A percentile compares a stretch with the other conserved stretches of the same genome.
phyloP scores from a whole-genome alignment of 1,140 invertebrate species.

The Trachymyrmex cornetzi region DNA sequence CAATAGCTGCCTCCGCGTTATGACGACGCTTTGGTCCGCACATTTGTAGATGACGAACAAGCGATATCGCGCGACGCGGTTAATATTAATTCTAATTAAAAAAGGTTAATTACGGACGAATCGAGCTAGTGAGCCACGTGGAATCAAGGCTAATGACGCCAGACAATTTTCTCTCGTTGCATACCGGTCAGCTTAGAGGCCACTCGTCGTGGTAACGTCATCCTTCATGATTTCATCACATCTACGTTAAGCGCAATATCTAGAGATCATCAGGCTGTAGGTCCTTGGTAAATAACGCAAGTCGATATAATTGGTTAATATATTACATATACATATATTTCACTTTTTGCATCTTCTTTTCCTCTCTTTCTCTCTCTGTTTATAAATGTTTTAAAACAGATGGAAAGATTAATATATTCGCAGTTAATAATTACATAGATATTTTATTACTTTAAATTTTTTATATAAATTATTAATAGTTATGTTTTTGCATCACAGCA shows the following conservation, averaged over 20 bases:
- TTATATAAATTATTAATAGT: neutral
- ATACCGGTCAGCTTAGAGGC: constrained; percentile 37
- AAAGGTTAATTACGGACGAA: constrained; percentile 48
- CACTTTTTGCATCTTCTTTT: constrained; percentile 19
- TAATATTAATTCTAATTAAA: constrained; percentile 62
- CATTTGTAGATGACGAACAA: constrained; percentile 30
- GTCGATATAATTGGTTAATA: constrained; percentile 19
- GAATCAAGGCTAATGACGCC: constrained; percentile 59
- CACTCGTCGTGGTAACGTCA: constrained; percentile 40
- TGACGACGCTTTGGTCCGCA: neutral
- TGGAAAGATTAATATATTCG: neutral
- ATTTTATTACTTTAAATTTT: constrained; percentile 17
- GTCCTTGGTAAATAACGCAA: neutral
- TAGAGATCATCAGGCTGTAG: constrained; percentile 14
- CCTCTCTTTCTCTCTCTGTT: neutral
- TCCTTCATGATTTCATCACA: constrained; percentile 59
- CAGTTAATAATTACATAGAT: constrained; percentile 11
- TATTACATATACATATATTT: constrained; percentile 34
- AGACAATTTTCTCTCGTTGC: constrained; percentile 58
- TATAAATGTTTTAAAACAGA: constrained; percentile 9
- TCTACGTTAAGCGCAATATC: constrained; percentile 48
- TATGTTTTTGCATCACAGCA: neutral
- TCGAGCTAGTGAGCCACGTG: constrained; percentile 32
- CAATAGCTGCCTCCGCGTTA: neutral
- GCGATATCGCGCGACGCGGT: constrained; percentile 40